These are phyloP conservation scores for Tachina grossa DNA, from an alignment of 2,888 invertebrate genomes.

Conservation along the genomic window DNA sequence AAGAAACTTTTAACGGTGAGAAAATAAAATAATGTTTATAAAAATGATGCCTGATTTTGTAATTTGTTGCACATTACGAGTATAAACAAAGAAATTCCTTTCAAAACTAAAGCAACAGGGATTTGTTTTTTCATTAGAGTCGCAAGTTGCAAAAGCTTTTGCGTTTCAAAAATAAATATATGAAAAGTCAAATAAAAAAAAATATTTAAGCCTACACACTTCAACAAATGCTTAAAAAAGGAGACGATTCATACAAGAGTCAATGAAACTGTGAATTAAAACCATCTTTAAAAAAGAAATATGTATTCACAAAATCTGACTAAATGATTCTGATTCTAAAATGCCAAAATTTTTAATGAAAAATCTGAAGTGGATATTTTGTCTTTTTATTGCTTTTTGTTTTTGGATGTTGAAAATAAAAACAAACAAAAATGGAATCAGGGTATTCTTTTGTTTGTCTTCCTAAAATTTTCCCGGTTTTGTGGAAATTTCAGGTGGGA, in stretches of 20 bases:
- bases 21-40: conserved; percentile 29
- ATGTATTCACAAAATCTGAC: conserved; percentile 16
- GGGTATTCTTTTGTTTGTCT: too few relatives aligned
- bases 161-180: conserved; percentile 11
- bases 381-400: conserved; percentile 49
- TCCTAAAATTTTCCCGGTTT: too few relatives aligned
- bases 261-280: conserved; percentile 51
- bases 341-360: conserved; percentile 66
- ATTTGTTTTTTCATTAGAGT: conserved; percentile 26
- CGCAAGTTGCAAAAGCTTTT: conserved; percentile 21
- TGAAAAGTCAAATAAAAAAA: conserved; percentile 27
- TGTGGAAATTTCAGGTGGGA: too few relatives aligned
- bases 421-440: conserved; percentile 61
- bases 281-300: conserved; percentile 44
- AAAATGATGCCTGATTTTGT: conserved; percentile 14
- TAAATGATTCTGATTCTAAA: conserved; percentile 29
- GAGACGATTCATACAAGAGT: conserved; percentile 6
- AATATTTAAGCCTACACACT: conserved; percentile 1
- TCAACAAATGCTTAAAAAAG: conserved; percentile 29
- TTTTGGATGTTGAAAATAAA: conserved; percentile 42
- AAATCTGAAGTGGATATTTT: conserved; percentile 67
- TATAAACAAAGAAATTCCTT: conserved; percentile 38
- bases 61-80: conserved; percentile 7
- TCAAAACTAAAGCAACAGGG: background rate
- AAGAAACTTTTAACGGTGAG: conserved; percentile 33